Evolutionary conservation across 2,888 invertebrate genomes (phyloP).

Genomic region (Coelopa pilipes): DNA sequence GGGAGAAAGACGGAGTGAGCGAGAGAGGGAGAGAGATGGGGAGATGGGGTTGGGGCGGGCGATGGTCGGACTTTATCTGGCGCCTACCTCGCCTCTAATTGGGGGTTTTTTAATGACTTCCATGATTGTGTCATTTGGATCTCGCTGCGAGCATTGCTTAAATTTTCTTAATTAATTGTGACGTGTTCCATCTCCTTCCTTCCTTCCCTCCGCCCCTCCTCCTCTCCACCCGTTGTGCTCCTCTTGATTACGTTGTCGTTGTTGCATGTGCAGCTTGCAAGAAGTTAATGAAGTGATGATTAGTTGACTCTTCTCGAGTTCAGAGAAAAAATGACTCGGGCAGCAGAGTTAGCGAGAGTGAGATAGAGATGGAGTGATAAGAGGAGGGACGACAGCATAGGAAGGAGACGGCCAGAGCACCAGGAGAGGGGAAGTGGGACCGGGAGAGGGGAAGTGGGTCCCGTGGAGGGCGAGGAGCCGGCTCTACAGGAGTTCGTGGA

Average conservation of each 20-base stretch:
- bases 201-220: background rate
- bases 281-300: conserved; percentile 38
- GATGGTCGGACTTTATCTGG: conserved; percentile 24
- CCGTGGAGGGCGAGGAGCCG: too few species aligned
- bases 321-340: conserved; percentile 1
- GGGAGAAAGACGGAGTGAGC: background rate
- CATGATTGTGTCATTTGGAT: conserved; percentile 33
- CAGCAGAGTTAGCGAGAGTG: too few species aligned
- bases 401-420: background rate
- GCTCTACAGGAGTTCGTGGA: too few species aligned
- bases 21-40: background rate
- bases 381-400: background rate
- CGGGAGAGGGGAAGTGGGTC: background rate
- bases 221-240: background rate
- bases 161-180: conserved; percentile 36
- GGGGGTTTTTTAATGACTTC: conserved; percentile 34
- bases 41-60: background rate
- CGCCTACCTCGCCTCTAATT: conserved; percentile 34
- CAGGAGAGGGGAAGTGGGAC: background rate
- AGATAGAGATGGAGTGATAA: background rate
- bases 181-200: conserved; percentile 27
- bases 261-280: conserved; percentile 19
- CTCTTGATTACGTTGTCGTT: conserved; percentile 13
- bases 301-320: conserved; percentile 34
- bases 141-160: conserved; percentile 13